Conservation (phyloP, 2,888 invertebrate genomes). For the Papilio demoleus region DNA sequence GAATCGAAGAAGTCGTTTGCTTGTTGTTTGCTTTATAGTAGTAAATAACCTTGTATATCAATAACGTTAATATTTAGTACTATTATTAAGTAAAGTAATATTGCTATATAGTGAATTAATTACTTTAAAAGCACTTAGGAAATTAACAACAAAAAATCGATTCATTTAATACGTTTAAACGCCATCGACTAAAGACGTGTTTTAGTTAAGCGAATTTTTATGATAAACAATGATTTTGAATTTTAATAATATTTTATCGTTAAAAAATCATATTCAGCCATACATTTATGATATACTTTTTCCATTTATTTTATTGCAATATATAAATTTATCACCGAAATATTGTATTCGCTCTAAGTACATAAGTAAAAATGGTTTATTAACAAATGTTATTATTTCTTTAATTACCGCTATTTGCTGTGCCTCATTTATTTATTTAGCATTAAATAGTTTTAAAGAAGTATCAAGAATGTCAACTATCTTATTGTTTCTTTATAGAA, state of each 20-base stretch:
- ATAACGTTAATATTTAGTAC: no score
- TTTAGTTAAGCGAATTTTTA: neutral
- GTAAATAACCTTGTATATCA: no score
- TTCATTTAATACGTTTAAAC: neutral
- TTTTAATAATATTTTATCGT: neutral
- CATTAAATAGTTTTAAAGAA: neutral
- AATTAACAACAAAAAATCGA: neutral
- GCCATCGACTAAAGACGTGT: neutral
- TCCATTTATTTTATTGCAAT: slow-evolving; percentile 26
- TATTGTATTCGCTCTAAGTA: slow-evolving; percentile 14
- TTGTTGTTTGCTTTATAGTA: no score
- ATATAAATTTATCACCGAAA: slow-evolving; percentile 24
- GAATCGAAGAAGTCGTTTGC: no score
- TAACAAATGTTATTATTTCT: slow-evolving; percentile 1
- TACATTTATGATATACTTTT: slow-evolving; percentile 19
- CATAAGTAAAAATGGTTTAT: neutral
- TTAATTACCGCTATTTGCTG: neutral
- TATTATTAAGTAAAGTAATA: no score
- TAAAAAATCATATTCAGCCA: neutral
- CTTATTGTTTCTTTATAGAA: neutral
- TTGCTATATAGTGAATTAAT: neutral
- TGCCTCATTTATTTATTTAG: neutral
- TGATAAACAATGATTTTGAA: neutral
- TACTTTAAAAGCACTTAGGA: slow-evolving; percentile 2
- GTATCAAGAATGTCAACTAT: neutral